A percentile compares a stretch with the other conserved stretches of the same genome.
phyloP scores from a whole-genome alignment of 2,113 vertebrate genomes.

The Gnathochromis pfefferi region DNA sequence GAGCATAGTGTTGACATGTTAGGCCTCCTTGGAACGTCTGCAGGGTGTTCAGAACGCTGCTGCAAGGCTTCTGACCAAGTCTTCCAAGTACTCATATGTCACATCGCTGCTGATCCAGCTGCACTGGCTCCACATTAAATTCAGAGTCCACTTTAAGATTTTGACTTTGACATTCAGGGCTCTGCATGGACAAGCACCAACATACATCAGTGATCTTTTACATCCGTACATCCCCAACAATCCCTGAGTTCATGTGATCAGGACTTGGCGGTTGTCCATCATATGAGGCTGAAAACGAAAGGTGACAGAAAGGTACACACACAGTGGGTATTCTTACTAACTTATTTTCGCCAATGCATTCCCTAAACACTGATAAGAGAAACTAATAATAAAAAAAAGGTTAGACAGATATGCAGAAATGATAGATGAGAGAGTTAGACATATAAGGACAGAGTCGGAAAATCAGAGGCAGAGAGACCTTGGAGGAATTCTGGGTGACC shows the following conservation, averaged over 20 bases:
- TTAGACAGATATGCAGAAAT: neutral
- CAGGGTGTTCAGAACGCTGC: neutral
- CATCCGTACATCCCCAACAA: neutral
- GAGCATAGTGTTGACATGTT: neutral
- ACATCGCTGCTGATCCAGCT: neutral
- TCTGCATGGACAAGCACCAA: neutral
- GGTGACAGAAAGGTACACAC: neutral
- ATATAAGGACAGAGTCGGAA: neutral
- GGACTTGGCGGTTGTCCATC: neutral
- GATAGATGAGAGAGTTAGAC: neutral
- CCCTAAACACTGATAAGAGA: neutral
- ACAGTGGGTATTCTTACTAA: neutral
- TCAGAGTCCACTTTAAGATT: neutral
- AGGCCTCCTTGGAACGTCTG: neutral
- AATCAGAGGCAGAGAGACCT: neutral
- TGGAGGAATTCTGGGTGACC: conserved; percentile 58
- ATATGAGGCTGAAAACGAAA: neutral
- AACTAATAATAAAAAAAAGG: neutral
- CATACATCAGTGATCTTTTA: neutral
- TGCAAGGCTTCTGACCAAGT: neutral
- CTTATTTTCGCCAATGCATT: neutral
- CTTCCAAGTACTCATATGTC: neutral
- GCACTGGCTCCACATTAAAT: neutral
- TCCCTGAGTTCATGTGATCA: neutral
- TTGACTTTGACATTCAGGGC: neutral